These are phyloP conservation scores for Maccullochella peelii DNA, from an alignment of 2,113 vertebrate species.

Conservation along the genomic window DNA sequence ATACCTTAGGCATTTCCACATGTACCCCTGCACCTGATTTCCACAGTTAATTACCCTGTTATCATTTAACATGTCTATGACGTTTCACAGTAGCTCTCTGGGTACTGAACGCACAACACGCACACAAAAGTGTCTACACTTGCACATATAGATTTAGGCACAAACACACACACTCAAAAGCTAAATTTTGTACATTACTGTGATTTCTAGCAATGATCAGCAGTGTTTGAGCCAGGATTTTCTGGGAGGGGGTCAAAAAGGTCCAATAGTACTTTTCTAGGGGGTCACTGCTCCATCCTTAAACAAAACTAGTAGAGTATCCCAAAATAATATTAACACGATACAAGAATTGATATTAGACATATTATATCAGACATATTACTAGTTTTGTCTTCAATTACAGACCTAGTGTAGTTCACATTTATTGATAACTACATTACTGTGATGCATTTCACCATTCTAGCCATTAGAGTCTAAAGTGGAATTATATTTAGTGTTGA, in stretches of 20 bases:
- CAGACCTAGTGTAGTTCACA: not conserved
- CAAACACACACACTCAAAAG: not conserved
- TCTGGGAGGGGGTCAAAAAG: not conserved
- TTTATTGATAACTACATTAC: not conserved
- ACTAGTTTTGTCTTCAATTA: not conserved
- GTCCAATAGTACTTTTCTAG: not conserved
- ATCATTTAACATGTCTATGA: not conserved
- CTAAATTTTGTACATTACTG: not conserved
- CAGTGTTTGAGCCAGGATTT: not conserved
- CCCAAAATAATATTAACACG: not conserved
- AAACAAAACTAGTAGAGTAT: not conserved
- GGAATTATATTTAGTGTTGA: not conserved
- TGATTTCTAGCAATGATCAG: not conserved
- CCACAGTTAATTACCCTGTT: conserved; percentile 12
- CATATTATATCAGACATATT: not conserved
- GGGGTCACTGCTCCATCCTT: too few relatives aligned
- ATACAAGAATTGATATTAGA: not conserved
- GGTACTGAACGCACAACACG: not conserved
- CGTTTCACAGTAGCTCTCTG: not conserved
- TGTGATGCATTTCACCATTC: not conserved
- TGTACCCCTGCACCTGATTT: not conserved
- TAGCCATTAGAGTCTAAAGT: not conserved
- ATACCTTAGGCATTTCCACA: not conserved
- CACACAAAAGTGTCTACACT: not conserved
- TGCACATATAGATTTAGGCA: not conserved